Percentiles rank a stretch among this genome's conserved stretches.
These are phyloP conservation scores for Siphamia tubifer DNA, from an alignment of 2,113 vertebrate species.

Conservation along the genomic window DNA sequence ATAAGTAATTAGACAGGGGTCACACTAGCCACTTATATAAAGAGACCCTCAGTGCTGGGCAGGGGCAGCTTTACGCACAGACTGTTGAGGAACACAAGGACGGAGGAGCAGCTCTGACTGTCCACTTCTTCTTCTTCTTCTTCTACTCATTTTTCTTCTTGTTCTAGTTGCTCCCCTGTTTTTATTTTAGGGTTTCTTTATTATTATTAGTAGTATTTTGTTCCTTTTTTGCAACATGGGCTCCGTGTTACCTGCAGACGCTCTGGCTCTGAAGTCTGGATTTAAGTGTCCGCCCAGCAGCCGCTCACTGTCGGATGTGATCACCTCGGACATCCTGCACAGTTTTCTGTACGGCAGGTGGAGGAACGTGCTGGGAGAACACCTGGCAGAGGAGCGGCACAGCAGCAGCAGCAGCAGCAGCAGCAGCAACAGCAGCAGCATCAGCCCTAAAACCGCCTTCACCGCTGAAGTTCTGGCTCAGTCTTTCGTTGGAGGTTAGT, in stretches of 20 bases:
- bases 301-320: conserved; percentile 90
- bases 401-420: conserved; percentile 53
- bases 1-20: conserved; percentile 96
- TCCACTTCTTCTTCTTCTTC: background rate
- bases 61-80: conserved; percentile 52
- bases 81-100: conserved; percentile 44
- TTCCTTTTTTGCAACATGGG: conserved; percentile 79
- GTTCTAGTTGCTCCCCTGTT: background rate
- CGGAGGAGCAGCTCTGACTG: conserved; percentile 25
- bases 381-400: conserved; percentile 88
- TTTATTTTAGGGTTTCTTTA: background rate
- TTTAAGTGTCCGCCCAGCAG: conserved; percentile 87
- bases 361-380: conserved; percentile 94
- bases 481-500: conserved; percentile 93
- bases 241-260: conserved; percentile 91
- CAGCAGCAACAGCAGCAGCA: conserved; percentile 58
- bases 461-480: conserved; percentile 96
- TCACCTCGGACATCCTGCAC: conserved; percentile 97
- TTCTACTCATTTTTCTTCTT: background rate
- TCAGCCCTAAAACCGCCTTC: conserved; percentile 90
- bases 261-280: conserved; percentile 89
- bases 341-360: conserved; percentile 96
- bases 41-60: conserved; percentile 67
- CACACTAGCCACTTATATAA: conserved; percentile 89
- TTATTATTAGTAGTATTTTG: background rate